phyloP scores from a whole-genome alignment of 2,113 vertebrate genomes.

The Microcebus lehilahytsara region DNA sequence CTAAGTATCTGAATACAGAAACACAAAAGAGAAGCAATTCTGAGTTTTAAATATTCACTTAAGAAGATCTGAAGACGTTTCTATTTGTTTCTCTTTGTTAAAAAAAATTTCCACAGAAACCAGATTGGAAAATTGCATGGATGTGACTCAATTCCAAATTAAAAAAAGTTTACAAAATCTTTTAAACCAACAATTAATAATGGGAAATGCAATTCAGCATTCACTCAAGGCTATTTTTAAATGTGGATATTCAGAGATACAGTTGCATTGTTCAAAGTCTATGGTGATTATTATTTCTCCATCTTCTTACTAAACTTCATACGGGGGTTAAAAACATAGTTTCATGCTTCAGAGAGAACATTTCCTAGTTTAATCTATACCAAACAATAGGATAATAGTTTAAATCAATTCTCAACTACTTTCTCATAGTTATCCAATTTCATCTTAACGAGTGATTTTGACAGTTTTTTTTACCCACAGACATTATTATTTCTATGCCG shows the following conservation, averaged over 20 bases:
- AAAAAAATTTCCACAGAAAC: slow-evolving; percentile 79
- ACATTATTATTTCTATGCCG: neutral
- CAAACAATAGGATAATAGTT: slow-evolving; percentile 58
- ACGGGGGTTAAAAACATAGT: slow-evolving; percentile 45
- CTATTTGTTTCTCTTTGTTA: slow-evolving; percentile 76
- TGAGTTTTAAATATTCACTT: slow-evolving; percentile 80
- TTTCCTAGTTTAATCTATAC: slow-evolving; percentile 60
- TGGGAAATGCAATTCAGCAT: slow-evolving; percentile 79
- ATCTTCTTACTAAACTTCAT: slow-evolving; percentile 62
- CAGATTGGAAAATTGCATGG: slow-evolving; percentile 79
- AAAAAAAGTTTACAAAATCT: slow-evolving; percentile 80
- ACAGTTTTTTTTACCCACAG: neutral
- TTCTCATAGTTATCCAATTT: slow-evolving; percentile 30
- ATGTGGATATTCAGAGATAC: slow-evolving; percentile 76
- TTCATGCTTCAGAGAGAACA: slow-evolving; percentile 73
- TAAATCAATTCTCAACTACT: slow-evolving; percentile 66
- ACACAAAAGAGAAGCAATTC: slow-evolving; percentile 77
- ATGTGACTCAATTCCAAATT: slow-evolving; percentile 82
- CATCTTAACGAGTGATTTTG: neutral
- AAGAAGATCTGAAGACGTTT: slow-evolving; percentile 76
- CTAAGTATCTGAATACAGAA: slow-evolving; percentile 81
- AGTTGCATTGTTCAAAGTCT: slow-evolving; percentile 73
- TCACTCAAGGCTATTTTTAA: slow-evolving; percentile 80
- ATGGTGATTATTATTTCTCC: slow-evolving; percentile 60
- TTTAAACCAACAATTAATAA: slow-evolving; percentile 78